Evolutionary conservation across 2,113 vertebrate species (phyloP).

Genomic region (Dasypus novemcinctus): DNA sequence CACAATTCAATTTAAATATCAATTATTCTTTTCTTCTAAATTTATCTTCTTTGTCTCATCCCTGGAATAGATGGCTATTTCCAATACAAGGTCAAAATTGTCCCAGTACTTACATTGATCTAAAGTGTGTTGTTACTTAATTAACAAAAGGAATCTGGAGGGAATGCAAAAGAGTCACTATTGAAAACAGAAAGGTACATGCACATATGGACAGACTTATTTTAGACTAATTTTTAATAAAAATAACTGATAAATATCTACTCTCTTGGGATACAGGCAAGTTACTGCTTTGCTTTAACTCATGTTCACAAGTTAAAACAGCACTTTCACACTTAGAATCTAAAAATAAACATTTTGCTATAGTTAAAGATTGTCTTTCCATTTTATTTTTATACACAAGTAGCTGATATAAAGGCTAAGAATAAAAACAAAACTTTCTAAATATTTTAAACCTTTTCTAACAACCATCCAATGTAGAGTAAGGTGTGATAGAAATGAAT

Average conservation of each 20-base stretch:
- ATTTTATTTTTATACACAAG: not conserved
- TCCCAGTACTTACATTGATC: constrained; percentile 3
- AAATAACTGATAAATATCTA: not conserved
- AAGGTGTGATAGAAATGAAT: constrained; percentile 54
- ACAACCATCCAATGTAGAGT: not conserved
- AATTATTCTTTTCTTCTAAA: constrained; percentile 41
- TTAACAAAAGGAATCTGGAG: constrained; percentile 20
- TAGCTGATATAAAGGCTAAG: not conserved
- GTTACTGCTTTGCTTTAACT: not conserved
- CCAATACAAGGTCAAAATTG: constrained; percentile 46
- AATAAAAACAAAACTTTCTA: not conserved
- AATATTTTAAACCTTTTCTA: constrained; percentile 25
- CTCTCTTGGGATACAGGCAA: not conserved
- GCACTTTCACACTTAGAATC: not conserved
- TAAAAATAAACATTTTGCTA: not conserved
- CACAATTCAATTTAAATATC: not conserved
- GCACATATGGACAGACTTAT: not conserved
- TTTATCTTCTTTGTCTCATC: constrained; percentile 14
- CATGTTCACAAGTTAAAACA: not conserved
- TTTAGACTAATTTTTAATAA: constrained; percentile 37
- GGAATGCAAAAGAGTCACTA: not conserved
- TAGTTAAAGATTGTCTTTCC: not conserved
- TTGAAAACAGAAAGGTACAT: not conserved
- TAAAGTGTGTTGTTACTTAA: constrained; percentile 61
- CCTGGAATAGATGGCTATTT: not conserved